Evolutionary conservation across 2,797 vertebrate species (phyloP).

Genomic region (Kryptopterus vitreolus): DNA sequence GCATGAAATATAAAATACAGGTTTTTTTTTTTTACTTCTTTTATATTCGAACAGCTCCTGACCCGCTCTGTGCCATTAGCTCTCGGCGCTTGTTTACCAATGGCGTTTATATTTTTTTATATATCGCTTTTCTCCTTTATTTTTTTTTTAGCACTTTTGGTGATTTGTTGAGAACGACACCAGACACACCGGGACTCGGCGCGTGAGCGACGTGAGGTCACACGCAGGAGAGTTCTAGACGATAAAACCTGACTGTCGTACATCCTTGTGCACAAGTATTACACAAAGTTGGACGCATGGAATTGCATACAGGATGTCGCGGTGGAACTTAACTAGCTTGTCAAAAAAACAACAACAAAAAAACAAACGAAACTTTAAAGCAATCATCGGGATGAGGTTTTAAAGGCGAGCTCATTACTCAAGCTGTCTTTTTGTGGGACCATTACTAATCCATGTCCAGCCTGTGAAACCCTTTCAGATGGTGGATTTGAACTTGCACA

Average conservation of each 20-base stretch:
- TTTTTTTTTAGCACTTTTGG: neutral
- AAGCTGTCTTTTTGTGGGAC: neutral
- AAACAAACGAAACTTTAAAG: neutral
- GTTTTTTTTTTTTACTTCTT: slow-evolving; percentile 53
- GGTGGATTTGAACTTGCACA: slow-evolving; percentile 64
- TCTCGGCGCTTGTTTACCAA: slow-evolving; percentile 7
- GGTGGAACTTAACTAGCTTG: neutral
- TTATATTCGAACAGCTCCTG: slow-evolving; percentile 48
- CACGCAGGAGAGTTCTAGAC: neutral
- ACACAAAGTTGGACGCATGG: neutral
- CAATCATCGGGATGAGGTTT: neutral
- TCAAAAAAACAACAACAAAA: no score
- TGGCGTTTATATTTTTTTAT: slow-evolving; percentile 14
- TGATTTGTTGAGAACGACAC: slow-evolving; percentile 15
- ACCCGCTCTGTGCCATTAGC: slow-evolving; percentile 22
- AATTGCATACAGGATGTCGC: neutral
- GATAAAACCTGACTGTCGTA: neutral
- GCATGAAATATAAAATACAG: slow-evolving; percentile 57
- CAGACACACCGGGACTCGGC: neutral
- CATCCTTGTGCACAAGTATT: neutral
- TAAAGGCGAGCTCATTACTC: neutral
- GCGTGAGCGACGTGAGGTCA: neutral
- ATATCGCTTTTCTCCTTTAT: neutral
- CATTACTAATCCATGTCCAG: neutral
- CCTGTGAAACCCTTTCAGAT: slow-evolving; percentile 7